Conservation (phyloP, 2,113 vertebrate species). For the Sturnira hondurensis region DNA sequence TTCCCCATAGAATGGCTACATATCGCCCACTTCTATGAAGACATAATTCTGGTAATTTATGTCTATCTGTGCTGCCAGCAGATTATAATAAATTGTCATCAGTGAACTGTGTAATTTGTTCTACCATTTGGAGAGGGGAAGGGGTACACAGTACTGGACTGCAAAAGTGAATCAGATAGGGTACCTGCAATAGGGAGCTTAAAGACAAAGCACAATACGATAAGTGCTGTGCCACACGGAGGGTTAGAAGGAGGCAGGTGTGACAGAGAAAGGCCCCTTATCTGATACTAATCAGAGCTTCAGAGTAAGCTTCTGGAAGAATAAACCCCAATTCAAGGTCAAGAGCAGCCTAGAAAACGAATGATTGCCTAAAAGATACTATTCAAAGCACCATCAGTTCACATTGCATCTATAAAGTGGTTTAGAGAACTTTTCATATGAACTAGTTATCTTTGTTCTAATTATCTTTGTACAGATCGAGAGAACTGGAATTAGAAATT, state of each 20-base stretch:
- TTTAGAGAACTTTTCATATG: background rate
- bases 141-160: background rate
- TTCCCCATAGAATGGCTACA: background rate
- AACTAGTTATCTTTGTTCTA: background rate
- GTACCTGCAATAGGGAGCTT: background rate
- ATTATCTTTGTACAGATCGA: background rate
- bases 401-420: background rate
- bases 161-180: background rate
- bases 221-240: background rate
- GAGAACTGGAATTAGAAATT: slow-evolving; percentile 25
- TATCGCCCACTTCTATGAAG: background rate
- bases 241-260: accelerated
- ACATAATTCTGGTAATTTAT: slow-evolving; percentile 6
- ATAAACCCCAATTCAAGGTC: background rate
- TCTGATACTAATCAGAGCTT: background rate
- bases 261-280: background rate
- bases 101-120: slow-evolving; percentile 33
- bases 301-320: background rate
- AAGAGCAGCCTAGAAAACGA: background rate
- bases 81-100: slow-evolving; percentile 62
- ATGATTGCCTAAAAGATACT: background rate
- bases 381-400: background rate
- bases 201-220: background rate
- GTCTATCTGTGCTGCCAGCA: slow-evolving; percentile 38
- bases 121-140: background rate